Base-by-base conservation (phyloP, 2,888 invertebrate species). In the Rhopalosiphum nymphaeae region DNA sequence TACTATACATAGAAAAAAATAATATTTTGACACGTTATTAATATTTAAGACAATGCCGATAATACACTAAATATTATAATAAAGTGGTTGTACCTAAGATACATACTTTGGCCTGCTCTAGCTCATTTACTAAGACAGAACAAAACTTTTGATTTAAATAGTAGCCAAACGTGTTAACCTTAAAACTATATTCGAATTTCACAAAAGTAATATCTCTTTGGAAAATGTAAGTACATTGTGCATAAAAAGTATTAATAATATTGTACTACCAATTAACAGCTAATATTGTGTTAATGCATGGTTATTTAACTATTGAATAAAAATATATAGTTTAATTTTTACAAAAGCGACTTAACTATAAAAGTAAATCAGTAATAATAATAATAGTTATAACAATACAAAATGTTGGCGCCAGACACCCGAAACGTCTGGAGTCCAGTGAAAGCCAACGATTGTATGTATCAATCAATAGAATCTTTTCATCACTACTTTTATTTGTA, bases 391-490 rank as follows among this genome's bases (percentile, higher is more conserved):
- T 29, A 53, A 88, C 88, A 67, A 88, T 78, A 53, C 49, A 44
- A 88, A 53, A 78, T 88, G 88, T 92, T 53, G 92, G 88, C 92
- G 92, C 92, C 92, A 46, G n/a, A 86, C 57, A 61, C 36, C 36
- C 36, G 29, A 88, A 92, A 29, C 10, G 92, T 92, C 92, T 88
- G 53, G 67, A 78, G 67, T 36, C 87, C 67, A 88, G 92, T 92
- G 92, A 92, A 92, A 88, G 92, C 92, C 88, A 67, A 88, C 49
- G 46, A 92, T 92, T 87, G 87, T 92, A 67, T 26, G 49, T 21
- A 36, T 42, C 36, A 42, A 92, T 88, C 92, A 88, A 92, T 78
- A 88, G 92, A 92, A 92, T 67, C 92, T 92, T 92, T 92, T 92
- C 92, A 88, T 67, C 42, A n/a, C 42, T 44, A 42, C 88, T 49